These are phyloP conservation scores for Heterodera filipjevi DNA, from an alignment of 2,888 invertebrate genomes.

Conservation along the genomic window DNA sequence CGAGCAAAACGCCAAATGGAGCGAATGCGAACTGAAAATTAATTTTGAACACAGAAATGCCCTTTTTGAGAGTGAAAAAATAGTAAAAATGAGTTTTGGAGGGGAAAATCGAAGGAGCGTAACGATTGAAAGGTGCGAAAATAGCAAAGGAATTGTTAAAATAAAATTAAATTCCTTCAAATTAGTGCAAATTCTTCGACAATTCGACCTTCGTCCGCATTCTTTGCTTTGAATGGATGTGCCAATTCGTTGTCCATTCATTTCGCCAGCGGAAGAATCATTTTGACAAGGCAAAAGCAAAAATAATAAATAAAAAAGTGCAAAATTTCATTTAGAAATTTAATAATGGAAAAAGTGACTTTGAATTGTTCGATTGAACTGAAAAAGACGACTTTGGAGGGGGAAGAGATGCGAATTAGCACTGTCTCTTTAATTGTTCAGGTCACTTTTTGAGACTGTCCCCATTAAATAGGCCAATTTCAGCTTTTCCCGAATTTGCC, in stretches of 20 bases:
- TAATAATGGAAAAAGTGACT: background rate
- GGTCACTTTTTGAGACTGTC: background rate
- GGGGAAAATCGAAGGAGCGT: background rate
- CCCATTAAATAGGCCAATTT: background rate
- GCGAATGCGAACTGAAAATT: slow-evolving; percentile 11
- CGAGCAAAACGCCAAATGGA: slow-evolving; percentile 55
- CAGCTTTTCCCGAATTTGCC: background rate
- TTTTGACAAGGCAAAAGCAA: slow-evolving; percentile 14
- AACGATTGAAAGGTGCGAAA: background rate
- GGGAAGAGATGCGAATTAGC: background rate
- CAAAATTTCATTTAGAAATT: slow-evolving; percentile 13
- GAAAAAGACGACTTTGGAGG: background rate
- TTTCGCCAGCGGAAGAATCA: slow-evolving; percentile 20
- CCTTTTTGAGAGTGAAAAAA: background rate
- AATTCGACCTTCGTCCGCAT: background rate
- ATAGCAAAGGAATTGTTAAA: background rate
- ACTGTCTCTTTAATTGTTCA: background rate
- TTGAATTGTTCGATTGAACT: background rate
- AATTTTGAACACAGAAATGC: background rate
- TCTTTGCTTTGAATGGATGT: slow-evolving; percentile 8
- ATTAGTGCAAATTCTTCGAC: background rate
- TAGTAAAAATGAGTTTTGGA: background rate
- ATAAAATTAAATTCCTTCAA: background rate
- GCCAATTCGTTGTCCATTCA: slow-evolving; percentile 15
- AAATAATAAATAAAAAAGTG: background rate